phyloP scores from a whole-genome alignment of 2,888 invertebrate genomes.

The Hypomecis punctinalis region DNA sequence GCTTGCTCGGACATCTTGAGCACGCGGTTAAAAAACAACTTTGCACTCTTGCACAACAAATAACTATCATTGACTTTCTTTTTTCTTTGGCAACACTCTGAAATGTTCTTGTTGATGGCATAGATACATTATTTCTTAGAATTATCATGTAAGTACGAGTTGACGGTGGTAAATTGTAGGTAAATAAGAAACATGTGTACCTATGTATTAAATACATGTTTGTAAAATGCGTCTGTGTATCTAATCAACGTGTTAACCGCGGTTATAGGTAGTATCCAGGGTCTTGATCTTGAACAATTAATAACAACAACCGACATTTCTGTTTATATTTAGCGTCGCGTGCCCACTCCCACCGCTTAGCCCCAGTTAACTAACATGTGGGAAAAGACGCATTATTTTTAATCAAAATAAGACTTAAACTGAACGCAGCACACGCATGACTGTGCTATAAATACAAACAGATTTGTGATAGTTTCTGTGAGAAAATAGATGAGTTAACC shows the following conservation, averaged over 20 bases:
- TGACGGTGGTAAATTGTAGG: too few species aligned
- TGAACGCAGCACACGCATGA: not conserved
- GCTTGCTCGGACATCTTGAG: too few species aligned
- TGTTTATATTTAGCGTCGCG: constrained; percentile 28
- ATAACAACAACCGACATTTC: constrained; percentile 14
- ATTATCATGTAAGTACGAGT: too few species aligned
- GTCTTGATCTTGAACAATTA: constrained; percentile 25
- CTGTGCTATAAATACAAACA: constrained; percentile 20
- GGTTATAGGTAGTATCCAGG: constrained; percentile 10
- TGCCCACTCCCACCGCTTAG: constrained; percentile 25
- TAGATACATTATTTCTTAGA: too few species aligned
- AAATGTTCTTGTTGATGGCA: too few species aligned
- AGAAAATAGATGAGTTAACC: constrained; percentile 34
- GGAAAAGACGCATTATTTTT: constrained; percentile 19
- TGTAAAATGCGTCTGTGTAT: not conserved
- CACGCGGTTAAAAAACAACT: too few species aligned
- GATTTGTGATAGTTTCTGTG: constrained; percentile 1
- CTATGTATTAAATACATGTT: not conserved
- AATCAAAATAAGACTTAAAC: constrained; percentile 17
- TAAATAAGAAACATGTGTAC: not conserved
- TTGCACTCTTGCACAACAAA: too few species aligned
- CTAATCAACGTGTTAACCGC: constrained; percentile 9
- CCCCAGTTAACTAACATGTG: constrained; percentile 18
- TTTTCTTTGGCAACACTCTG: too few species aligned
- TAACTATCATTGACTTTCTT: too few species aligned